Base-by-base conservation (phyloP, 2,797 vertebrate species). In the Triplophysa yarkandensis region DNA sequence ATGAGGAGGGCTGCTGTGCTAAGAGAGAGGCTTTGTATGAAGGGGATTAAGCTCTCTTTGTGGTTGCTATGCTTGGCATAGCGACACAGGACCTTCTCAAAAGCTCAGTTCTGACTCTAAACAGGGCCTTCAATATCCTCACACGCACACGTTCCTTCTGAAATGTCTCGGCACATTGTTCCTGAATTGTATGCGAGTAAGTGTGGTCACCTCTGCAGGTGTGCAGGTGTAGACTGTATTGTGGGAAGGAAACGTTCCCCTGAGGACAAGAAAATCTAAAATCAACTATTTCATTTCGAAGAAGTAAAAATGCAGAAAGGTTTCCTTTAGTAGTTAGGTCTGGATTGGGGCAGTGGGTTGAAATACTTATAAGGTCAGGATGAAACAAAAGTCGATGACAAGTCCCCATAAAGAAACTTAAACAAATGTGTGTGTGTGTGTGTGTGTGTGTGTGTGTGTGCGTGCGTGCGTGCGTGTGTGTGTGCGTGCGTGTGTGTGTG, bases 41-140 rank as follows among this genome's bases (percentile, higher is more conserved):
- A 48, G 36, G 83, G 83, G 85, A 91, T 90, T 89, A 86, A 71
- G 80, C 87, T 89, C 85, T 87, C 82, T 88, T 86, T 90, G 82
- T 88, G 82, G 86, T 86, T 30, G n/a, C 83, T 64, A 70, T 71
- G 80, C 80, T 71, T 79, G 43, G 82, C 85, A 76, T 68, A 73
- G 68, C 76, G 85, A 85, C 83, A 74, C 81, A 84, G 86, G 81
- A 85, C 83, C 85, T 83, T 48, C 69, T 89, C 76, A 64, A 61
- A 82, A 87, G 85, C 77, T 71, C 65, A 81, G 81, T 82, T 86
- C 84, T 87, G 84, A 84, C 82, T 88, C 58, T 68, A 74, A 46
- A 63, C 61, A 62, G 60, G 65, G 58, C 69, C 57, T 39, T 61
- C 19, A 61, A 16, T 61, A 62, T 67, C 13, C 23, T 28, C 16